Evolutionary conservation across 1,140 invertebrate species (phyloP), one percentile per base, ranked within the genome.

Genomic region (Apis laboriosa): DNA sequence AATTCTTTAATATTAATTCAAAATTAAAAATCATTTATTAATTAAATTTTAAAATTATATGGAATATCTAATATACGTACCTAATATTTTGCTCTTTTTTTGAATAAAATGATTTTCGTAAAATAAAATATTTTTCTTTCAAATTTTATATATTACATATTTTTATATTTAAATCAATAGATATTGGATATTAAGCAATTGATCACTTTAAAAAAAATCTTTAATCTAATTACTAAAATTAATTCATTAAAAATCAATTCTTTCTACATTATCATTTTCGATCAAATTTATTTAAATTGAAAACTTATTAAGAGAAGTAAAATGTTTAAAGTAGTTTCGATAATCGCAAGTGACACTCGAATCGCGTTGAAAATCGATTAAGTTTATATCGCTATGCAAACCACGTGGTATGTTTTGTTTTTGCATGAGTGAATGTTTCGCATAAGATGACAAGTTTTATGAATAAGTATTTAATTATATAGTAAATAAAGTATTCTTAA

Each of bases 331-430:
- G 2, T 60, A 51, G 2, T 66, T 51, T 76, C 55, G 63, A 66
- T 55, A 67, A 49, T 80, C 55, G 51, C 1, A 49, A 9, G 11
- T 24, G 19, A 11, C 21, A 24, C 11, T 77, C 74, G 43, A 68
- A 24, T 56, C 9, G 9, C 13, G 9, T 78, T 21, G 17, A 71
- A 28, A 60, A 51, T 60, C n/a, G 12, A 53, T 8, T 4, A 12
- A 64, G 13, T 43, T 56, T 13, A 0, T 24, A 53, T 56, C 9
- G 51, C 17, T 63, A 7, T 1, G 34, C n/a, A 19, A 43, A 34
- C 5, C 64, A 70, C 64, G 56, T 60, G 55, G 73, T 49, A 13
- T n/a, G 19, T 43, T 66, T 80, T 75, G 61, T 66, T 66, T 75
- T 43, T n/a, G 9, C 12, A 9, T 5, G 15, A 58, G 58, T 15